phyloP scores from a whole-genome alignment of 2,888 invertebrate species.

The Acheta domesticus region DNA sequence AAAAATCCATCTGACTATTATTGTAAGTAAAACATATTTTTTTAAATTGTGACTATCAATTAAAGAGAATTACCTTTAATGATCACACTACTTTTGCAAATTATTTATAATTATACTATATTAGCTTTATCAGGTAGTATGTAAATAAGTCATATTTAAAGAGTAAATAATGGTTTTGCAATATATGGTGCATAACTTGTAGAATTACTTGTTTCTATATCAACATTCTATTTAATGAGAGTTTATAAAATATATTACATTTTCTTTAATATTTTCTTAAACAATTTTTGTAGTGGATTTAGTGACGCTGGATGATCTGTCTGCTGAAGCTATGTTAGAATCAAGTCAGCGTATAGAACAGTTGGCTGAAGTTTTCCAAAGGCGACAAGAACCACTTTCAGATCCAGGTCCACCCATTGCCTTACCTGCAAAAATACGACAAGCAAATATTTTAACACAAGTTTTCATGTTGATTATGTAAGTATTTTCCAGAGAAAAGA shows the following conservation, averaged over 20 bases:
- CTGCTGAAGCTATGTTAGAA: slow-evolving; percentile 91
- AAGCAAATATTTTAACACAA: slow-evolving; percentile 66
- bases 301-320: slow-evolving; percentile 88
- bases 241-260: too few species aligned
- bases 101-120: too few species aligned
- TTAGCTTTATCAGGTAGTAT: too few species aligned
- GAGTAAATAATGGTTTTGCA: too few species aligned
- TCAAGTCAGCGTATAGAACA: slow-evolving; percentile 91
- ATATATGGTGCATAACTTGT: too few species aligned
- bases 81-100: too few species aligned
- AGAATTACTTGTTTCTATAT: too few species aligned
- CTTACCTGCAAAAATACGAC: slow-evolving; percentile 62
- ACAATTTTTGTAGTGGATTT: slow-evolving; percentile 68
- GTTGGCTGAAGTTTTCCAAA: slow-evolving; percentile 75
- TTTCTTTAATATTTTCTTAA: too few species aligned
- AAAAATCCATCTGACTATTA: slow-evolving; percentile 97
- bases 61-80: too few species aligned
- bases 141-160: too few species aligned
- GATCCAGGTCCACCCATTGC: slow-evolving; percentile 78
- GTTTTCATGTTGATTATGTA: slow-evolving; percentile 65
- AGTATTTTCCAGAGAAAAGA: slow-evolving; percentile 41
- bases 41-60: neutral
- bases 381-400: slow-evolving; percentile 60
- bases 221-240: too few species aligned
- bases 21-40: slow-evolving; percentile 56